A percentile compares a stretch with the other conserved stretches of the same genome.
Conservation (phyloP, 2,888 invertebrate species). For the Oligia fasciuncula region DNA sequence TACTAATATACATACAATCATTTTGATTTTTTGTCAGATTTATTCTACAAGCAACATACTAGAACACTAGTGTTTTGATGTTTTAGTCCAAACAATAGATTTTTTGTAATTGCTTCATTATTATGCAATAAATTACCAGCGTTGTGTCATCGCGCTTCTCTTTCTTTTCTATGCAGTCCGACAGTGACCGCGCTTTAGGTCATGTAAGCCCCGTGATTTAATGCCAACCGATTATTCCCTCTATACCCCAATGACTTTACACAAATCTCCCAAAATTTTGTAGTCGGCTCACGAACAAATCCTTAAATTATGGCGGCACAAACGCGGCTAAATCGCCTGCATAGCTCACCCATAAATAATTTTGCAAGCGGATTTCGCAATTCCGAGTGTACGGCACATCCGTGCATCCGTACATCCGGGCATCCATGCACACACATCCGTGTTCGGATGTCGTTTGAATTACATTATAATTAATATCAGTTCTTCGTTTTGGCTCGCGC, state of each 20-base stretch:
- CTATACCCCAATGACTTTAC: neutral
- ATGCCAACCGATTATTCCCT: slow-evolving; percentile 15
- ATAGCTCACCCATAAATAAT: slow-evolving; percentile 38
- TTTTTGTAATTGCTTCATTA: no score
- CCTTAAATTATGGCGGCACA: slow-evolving; percentile 21
- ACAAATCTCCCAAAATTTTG: slow-evolving; percentile 28
- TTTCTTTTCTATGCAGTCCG: no score
- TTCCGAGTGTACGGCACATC: slow-evolving; percentile 17
- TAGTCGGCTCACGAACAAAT: slow-evolving; percentile 21
- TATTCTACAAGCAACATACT: no score
- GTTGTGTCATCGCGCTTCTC: no score
- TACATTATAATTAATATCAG: slow-evolving; percentile 27
- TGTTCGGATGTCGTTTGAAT: slow-evolving; percentile 26
- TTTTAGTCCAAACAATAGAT: no score
- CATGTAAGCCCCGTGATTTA: slow-evolving; percentile 7
- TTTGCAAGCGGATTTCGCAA: slow-evolving; percentile 31
- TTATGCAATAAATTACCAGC: no score
- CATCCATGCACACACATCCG: slow-evolving; percentile 22
- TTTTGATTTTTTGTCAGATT: no score
- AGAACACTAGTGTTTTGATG: no score
- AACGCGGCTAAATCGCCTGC: slow-evolving; percentile 19
- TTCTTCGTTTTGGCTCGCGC: slow-evolving; percentile 20
- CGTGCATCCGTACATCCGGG: slow-evolving; percentile 4
- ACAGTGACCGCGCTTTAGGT: no score
- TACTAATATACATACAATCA: no score